Percentiles rank a stretch among this genome's conserved stretches.
Conservation (phyloP, 2,113 vertebrate species). For the Phycodurus eques region DNA sequence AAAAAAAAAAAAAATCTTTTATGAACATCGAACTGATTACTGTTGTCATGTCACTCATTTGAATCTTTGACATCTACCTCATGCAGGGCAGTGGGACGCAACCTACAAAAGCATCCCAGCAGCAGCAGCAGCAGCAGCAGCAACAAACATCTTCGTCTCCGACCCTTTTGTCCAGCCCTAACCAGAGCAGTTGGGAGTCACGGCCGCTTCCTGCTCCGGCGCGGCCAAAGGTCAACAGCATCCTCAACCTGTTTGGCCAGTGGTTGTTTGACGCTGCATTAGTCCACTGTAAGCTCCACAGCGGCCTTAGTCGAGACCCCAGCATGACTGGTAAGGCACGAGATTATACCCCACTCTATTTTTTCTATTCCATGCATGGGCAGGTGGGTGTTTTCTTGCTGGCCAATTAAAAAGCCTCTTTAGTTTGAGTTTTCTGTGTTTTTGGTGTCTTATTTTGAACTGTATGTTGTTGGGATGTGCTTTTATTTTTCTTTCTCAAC, state of each 20-base stretch:
- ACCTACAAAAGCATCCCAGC: conserved; percentile 78
- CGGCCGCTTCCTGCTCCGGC: conserved; percentile 88
- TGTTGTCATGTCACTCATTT: not conserved
- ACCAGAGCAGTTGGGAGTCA: conserved; percentile 90
- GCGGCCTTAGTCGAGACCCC: conserved; percentile 90
- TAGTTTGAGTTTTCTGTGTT: conserved; percentile 39
- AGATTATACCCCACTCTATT: not conserved
- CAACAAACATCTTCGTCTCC: conserved; percentile 85
- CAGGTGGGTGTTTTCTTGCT: conserved; percentile 52
- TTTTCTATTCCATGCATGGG: conserved; percentile 52
- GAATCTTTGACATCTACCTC: not conserved
- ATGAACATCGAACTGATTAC: not conserved
- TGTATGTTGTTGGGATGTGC: conserved; percentile 43
- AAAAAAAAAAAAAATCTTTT: too few relatives aligned
- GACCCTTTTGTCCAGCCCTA: conserved; percentile 90
- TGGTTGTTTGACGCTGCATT: conserved; percentile 95
- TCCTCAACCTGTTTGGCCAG: conserved; percentile 94
- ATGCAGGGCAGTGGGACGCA: conserved; percentile 81
- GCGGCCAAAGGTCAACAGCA: conserved; percentile 95
- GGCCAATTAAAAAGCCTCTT: conserved; percentile 45
- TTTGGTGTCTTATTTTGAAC: conserved; percentile 39
- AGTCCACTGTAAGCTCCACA: conserved; percentile 97
- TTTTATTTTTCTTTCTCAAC: conserved; percentile 40
- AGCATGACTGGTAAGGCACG: conserved; percentile 93
- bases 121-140: conserved; percentile 83